Conservation (phyloP, 2,888 invertebrate species). For the Erpobdella octoculata region DNA sequence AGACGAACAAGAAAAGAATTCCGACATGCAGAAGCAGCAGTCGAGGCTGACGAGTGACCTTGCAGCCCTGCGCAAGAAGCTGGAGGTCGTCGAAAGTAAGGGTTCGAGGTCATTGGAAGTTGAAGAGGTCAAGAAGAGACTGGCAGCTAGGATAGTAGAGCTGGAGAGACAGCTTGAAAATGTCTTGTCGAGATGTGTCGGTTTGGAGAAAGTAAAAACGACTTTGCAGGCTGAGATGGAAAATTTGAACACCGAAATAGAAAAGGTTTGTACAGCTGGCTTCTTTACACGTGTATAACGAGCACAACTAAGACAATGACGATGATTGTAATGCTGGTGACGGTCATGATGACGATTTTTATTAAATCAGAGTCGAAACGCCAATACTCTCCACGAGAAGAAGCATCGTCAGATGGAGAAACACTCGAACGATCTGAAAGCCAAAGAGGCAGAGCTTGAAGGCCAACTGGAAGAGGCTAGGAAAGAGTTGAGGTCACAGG, state of each 20-base stretch:
- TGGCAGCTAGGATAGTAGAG: constrained; percentile 90
- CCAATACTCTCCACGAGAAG: constrained; percentile 36
- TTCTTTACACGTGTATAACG: no score
- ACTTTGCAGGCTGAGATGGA: constrained; percentile 62
- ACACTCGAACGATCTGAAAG: constrained; percentile 99
- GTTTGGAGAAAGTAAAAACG: constrained; percentile 95
- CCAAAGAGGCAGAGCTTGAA: constrained; percentile 78
- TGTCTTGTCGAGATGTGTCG: constrained; percentile 91
- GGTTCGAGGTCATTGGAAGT: constrained; percentile 5
- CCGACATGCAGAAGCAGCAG: constrained; percentile 94
- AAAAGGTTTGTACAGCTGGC: background rate
- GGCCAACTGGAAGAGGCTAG: background rate
- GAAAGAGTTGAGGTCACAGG: background rate
- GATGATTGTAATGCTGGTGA: no score
- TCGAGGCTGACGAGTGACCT: constrained; percentile 89
- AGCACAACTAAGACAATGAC: no score
- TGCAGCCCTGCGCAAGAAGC: background rate
- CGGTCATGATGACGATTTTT: background rate
- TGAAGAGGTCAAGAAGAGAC: constrained; percentile 58
- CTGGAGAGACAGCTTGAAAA: constrained; percentile 94
- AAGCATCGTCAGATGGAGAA: constrained; percentile 98
- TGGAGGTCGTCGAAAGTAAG: constrained; percentile 9
- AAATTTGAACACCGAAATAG: background rate
- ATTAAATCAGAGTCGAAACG: constrained; percentile 25
- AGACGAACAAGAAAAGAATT: constrained; percentile 96